Evolutionary conservation across 1,140 invertebrate genomes (phyloP).

Genomic region (Geopemphigus sp.): DNA sequence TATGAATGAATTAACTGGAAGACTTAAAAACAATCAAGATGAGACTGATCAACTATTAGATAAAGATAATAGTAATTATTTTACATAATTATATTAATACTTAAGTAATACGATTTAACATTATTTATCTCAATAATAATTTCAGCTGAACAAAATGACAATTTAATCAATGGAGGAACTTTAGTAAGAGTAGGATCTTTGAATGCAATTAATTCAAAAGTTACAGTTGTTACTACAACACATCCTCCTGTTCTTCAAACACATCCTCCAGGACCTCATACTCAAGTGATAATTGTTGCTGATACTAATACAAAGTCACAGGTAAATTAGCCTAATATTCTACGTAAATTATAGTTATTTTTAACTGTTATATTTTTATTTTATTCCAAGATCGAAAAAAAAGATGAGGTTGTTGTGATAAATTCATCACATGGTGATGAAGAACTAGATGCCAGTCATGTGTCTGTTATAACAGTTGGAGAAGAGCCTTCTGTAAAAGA

Average conservation of each 20-base stretch:
- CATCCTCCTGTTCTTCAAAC: constrained; percentile 70
- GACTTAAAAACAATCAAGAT: constrained; percentile 19
- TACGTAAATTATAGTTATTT: background rate
- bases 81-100: background rate
- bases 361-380: constrained; percentile 58
- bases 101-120: background rate
- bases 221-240: constrained; percentile 72
- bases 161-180: constrained; percentile 40
- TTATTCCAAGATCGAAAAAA: constrained; percentile 51
- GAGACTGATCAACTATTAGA: constrained; percentile 15
- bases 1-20: constrained; percentile 19
- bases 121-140: background rate
- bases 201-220: constrained; percentile 54
- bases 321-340: constrained; percentile 52
- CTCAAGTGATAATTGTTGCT: constrained; percentile 74
- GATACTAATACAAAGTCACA: constrained; percentile 72
- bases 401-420: constrained; percentile 53
- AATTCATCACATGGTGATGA: constrained; percentile 57
- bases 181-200: constrained; percentile 40
- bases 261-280: constrained; percentile 52
- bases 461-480: constrained; percentile 85
- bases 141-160: constrained; percentile 38
- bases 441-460: constrained; percentile 72
- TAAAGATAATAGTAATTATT: constrained; percentile 22
- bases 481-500: constrained; percentile 59